Percentiles rank a stretch among this genome's conserved stretches.
Conservation (phyloP, 2,797 vertebrate genomes). For the Stomatorhinus walkeri region DNA sequence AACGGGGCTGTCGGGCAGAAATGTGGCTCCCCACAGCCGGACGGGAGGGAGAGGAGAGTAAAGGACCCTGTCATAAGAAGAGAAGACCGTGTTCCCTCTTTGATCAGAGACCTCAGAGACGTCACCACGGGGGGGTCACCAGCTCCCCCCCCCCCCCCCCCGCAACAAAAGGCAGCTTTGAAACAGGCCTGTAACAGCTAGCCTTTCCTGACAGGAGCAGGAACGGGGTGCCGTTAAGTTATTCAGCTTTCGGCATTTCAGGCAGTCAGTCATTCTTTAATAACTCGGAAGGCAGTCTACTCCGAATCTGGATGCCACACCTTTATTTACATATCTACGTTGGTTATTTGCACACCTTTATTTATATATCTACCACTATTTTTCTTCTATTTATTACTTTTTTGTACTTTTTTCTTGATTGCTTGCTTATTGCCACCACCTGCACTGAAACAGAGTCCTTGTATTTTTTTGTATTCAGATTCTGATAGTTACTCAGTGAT, state of each 20-base stretch:
- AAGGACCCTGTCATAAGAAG: constrained; percentile 17
- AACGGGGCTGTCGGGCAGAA: constrained; percentile 11
- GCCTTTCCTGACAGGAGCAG: background rate
- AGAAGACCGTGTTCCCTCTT: constrained; percentile 1
- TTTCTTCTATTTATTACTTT: background rate
- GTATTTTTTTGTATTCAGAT: background rate
- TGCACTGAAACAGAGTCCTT: background rate
- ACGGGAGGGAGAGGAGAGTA: background rate
- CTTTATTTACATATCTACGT: background rate
- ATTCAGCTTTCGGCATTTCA: background rate
- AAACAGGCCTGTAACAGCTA: background rate
- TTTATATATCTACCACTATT: background rate
- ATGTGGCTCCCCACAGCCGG: constrained; percentile 12
- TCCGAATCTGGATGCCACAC: background rate
- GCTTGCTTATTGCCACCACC: background rate
- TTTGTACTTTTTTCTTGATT: background rate
- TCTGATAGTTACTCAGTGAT: background rate
- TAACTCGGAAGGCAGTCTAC: background rate
- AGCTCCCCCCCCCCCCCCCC: background rate
- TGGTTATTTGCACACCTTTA: background rate
- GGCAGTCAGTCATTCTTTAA: background rate
- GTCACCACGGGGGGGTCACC: background rate
- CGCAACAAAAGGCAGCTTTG: constrained; percentile 11
- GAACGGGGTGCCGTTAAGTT: background rate
- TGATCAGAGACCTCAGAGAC: constrained; percentile 18